phyloP scores from a whole-genome alignment of 2,888 invertebrate species.

The Candidula unifasciata region DNA sequence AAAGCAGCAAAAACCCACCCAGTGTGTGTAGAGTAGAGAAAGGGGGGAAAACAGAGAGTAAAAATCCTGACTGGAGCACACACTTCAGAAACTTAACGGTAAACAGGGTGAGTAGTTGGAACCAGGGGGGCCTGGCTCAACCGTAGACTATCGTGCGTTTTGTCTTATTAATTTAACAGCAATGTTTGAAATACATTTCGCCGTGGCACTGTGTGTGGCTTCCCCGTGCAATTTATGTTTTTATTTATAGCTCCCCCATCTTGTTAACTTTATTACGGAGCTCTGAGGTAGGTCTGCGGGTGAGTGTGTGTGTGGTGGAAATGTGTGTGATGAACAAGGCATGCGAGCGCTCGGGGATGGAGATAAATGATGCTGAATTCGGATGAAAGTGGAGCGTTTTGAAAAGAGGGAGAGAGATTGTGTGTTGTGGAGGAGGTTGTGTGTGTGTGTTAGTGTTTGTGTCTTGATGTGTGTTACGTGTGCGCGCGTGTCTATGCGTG shows the following conservation, averaged over 20 bases:
- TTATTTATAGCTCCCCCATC: conserved; percentile 14
- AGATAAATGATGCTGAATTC: not conserved
- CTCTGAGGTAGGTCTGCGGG: conserved; percentile 12
- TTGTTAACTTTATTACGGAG: conserved; percentile 24
- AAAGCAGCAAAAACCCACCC: not conserved
- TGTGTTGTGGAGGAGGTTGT: too few species aligned
- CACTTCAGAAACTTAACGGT: not conserved
- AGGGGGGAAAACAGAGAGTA: too few species aligned
- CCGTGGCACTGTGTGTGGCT: conserved; percentile 9
- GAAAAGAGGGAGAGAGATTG: too few species aligned
- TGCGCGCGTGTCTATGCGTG: not conserved
- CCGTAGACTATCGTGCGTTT: not conserved
- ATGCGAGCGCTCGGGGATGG: not conserved
- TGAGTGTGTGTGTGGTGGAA: not conserved
- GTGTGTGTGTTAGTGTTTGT: too few species aligned
- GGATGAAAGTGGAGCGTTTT: not conserved
- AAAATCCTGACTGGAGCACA: not conserved
- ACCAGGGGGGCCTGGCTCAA: not conserved
- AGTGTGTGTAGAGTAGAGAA: not conserved
- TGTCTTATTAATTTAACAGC: conserved; percentile 23
- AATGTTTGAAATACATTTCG: conserved; percentile 7
- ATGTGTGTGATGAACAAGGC: not conserved
- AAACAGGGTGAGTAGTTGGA: not conserved
- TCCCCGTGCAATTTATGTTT: not conserved
- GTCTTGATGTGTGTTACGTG: too few species aligned